These are phyloP conservation scores for Rana temporaria DNA, from an alignment of 2,113 vertebrate species.

Conservation along the genomic window DNA sequence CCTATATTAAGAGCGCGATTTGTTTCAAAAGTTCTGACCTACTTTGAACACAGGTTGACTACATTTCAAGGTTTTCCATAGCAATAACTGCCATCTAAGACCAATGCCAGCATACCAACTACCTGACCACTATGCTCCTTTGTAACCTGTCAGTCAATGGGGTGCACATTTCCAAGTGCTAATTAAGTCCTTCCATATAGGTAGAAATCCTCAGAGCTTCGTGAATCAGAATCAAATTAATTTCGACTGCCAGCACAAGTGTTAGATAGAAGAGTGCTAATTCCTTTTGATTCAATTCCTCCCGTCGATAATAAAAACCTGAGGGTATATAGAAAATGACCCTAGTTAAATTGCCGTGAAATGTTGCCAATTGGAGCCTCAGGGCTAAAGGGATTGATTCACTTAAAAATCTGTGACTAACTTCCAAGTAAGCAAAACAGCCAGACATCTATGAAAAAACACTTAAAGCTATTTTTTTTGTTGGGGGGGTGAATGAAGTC, in stretches of 20 bases:
- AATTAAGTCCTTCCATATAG: constrained; percentile 24
- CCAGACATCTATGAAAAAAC: neutral
- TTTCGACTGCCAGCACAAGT: constrained; percentile 1
- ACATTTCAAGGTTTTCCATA: neutral
- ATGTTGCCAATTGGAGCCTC: constrained; percentile 35
- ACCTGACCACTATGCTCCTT: constrained; percentile 4
- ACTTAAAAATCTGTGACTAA: neutral
- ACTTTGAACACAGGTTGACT: neutral
- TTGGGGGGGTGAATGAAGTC: neutral
- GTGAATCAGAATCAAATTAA: constrained; percentile 34
- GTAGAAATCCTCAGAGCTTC: neutral
- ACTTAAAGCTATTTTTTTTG: neutral
- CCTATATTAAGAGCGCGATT: neutral
- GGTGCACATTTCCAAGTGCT: neutral
- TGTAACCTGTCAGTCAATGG: neutral
- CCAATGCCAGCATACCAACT: neutral
- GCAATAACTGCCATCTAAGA: neutral
- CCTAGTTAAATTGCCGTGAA: constrained; percentile 17
- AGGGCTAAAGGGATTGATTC: neutral
- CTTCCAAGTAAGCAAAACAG: neutral
- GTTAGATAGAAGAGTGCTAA: constrained; percentile 11
- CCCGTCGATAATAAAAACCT: constrained; percentile 1
- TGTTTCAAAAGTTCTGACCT: neutral
- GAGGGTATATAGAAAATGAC: constrained; percentile 5
- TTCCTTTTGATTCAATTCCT: constrained; percentile 13